Percentiles rank a stretch among this genome's conserved stretches.
These are phyloP conservation scores for Lamellibrachia columna DNA, from an alignment of 2,888 invertebrate species.

Conservation along the genomic window DNA sequence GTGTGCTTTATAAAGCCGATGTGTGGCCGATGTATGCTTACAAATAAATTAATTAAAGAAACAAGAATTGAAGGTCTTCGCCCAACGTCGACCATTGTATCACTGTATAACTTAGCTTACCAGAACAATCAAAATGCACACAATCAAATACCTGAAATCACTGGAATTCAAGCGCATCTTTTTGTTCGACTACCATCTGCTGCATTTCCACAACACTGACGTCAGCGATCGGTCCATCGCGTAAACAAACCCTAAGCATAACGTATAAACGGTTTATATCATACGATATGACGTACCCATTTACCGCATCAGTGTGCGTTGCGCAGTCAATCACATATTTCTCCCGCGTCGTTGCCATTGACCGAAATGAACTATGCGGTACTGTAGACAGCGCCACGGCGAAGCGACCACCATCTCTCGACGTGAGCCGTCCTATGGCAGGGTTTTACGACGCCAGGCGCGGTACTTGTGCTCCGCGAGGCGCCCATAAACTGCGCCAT, in stretches of 20 bases:
- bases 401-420: not conserved
- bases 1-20: too few species aligned
- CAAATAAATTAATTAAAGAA: not conserved
- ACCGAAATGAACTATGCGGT: not conserved
- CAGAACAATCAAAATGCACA: not conserved
- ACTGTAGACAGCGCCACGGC: not conserved
- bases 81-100: not conserved
- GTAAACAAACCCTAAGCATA: not conserved
- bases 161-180: not conserved
- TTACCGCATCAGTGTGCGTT: not conserved
- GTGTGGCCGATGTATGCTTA: too few species aligned
- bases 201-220: not conserved
- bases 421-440: not conserved
- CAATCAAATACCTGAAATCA: not conserved
- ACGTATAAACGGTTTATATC: not conserved
- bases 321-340: not conserved
- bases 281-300: not conserved
- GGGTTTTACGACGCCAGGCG: not conserved
- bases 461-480: not conserved
- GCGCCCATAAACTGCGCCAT: not conserved
- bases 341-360: not conserved
- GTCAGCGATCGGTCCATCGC: not conserved
- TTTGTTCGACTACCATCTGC: not conserved
- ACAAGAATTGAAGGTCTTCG: not conserved
- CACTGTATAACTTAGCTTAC: not conserved